These are phyloP conservation scores for Phoxinus phoxinus DNA, from an alignment of 2,113 vertebrate genomes.

Conservation along the genomic window DNA sequence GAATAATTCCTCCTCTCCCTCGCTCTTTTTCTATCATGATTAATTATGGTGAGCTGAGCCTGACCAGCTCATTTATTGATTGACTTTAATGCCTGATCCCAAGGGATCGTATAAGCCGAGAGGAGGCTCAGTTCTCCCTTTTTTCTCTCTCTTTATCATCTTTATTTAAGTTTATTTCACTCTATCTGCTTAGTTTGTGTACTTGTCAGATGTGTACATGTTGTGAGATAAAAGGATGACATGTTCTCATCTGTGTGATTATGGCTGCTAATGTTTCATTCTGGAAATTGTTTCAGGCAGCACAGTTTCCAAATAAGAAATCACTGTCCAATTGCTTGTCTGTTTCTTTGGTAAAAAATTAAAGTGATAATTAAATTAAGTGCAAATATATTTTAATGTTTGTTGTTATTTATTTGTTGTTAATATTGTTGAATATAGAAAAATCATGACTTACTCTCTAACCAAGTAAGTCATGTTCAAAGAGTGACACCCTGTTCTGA, in stretches of 20 bases:
- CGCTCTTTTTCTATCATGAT: constrained; percentile 63
- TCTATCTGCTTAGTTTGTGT: neutral
- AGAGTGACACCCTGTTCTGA: neutral
- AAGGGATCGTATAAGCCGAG: constrained; percentile 47
- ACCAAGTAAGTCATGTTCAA: neutral
- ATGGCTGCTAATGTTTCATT: neutral
- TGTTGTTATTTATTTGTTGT: too few species aligned
- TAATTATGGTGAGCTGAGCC: constrained; percentile 68
- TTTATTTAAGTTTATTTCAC: constrained; percentile 19
- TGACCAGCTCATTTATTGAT: constrained; percentile 74
- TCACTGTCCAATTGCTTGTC: neutral
- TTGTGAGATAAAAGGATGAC: neutral
- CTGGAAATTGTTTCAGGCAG: neutral
- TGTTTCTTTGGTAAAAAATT: too few species aligned
- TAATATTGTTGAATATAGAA: too few species aligned
- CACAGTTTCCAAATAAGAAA: neutral
- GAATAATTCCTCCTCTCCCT: constrained; percentile 48
- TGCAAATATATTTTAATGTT: neutral
- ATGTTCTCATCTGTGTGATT: constrained; percentile 2
- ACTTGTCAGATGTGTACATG: neutral
- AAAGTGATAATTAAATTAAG: neutral
- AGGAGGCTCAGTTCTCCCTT: constrained; percentile 13
- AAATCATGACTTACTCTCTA: neutral
- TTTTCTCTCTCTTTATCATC: constrained; percentile 5
- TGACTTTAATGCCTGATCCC: constrained; percentile 62